Evolutionary conservation across 2,113 vertebrate species (phyloP), one percentile per base, ranked within the genome.

Genomic region (Mionectes macconnelli): DNA sequence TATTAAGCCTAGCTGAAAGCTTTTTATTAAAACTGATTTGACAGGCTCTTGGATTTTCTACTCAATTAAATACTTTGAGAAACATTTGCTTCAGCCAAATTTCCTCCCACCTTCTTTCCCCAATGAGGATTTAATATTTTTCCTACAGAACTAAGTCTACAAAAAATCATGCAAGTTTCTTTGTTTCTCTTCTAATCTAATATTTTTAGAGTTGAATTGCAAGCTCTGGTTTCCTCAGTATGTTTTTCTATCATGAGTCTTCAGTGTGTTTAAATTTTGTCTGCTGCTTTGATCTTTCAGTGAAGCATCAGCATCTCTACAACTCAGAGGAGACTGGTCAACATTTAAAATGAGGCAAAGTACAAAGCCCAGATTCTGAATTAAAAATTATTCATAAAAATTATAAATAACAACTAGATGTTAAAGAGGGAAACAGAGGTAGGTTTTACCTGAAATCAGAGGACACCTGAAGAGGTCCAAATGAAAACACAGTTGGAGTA

Each of bases 31-130:
- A 91, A 73, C 2, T 56, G 42, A 49, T 86, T 64, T 64, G 53
- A 39, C 15, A 84, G 16, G 16, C 24, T 74, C 53, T 39, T 82
- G 33, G n/a, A 77, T 86, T 79, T 94, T 93, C 39, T 40, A 73
- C 30, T 93, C 49, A 73, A 44, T 55, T 21, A 59, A 83, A 83
- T 50, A 68, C 23, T 76, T 64, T 19, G 15, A 80, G 63, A 84
- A 94, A 39, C 6, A 12, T 47, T 89, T 92, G 14, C 22, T 92
- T 88, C 52, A 67, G 55, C 28, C 28, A 94, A 68, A 87, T 73
- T 7, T 73, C 4, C 10, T 10, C 16, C 18, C 1, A 12, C 0
- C 5, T 35, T 10, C 28, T 55, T 75, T 23, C 8, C 8, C 1
- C 10, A 68, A 4, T 9, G 10, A 57, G 42, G 18, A 27, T 83